These are phyloP conservation scores for Lycophotia porphyrea DNA, from an alignment of 2,888 invertebrate genomes.

Conservation along the genomic window DNA sequence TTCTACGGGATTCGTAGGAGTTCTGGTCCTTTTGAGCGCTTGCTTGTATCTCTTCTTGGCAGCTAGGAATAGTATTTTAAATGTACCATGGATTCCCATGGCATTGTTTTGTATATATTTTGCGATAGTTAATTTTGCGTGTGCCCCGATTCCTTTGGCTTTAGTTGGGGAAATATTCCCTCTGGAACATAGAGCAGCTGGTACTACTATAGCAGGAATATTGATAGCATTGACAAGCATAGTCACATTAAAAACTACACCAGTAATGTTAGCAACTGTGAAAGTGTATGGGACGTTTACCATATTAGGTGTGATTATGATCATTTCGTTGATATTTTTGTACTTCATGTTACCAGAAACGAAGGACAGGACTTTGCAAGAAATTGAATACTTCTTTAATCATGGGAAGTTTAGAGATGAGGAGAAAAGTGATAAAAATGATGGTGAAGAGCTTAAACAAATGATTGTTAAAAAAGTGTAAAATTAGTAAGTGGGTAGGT, in stretches of 20 bases:
- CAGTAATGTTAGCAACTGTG: conserved; percentile 61
- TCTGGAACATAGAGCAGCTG: conserved; percentile 66
- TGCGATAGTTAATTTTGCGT: conserved; percentile 68
- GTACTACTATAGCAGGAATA: conserved; percentile 63
- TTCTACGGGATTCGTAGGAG: conserved; percentile 64
- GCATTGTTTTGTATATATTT: conserved; percentile 67
- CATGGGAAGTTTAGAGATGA: conserved; percentile 57
- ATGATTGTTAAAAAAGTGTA: conserved; percentile 43
- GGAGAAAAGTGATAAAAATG: not conserved
- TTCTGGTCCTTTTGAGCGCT: conserved; percentile 58
- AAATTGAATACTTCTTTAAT: conserved; percentile 71
- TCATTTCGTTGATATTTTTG: conserved; percentile 60
- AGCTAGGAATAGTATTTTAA: conserved; percentile 56
- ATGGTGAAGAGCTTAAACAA: conserved; percentile 39
- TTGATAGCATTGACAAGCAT: conserved; percentile 56
- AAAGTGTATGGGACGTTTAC: conserved; percentile 72
- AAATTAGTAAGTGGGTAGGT: not conserved
- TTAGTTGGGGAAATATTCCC: conserved; percentile 72
- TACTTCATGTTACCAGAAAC: conserved; percentile 72
- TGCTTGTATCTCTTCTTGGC: conserved; percentile 65
- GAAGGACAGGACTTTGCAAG: conserved; percentile 70
- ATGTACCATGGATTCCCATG: conserved; percentile 62
- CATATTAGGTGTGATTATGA: conserved; percentile 65
- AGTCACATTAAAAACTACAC: conserved; percentile 58
- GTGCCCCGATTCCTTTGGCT: conserved; percentile 68